Conservation (phyloP, 1,140 invertebrate genomes). For the Brachionus plicatilis region DNA sequence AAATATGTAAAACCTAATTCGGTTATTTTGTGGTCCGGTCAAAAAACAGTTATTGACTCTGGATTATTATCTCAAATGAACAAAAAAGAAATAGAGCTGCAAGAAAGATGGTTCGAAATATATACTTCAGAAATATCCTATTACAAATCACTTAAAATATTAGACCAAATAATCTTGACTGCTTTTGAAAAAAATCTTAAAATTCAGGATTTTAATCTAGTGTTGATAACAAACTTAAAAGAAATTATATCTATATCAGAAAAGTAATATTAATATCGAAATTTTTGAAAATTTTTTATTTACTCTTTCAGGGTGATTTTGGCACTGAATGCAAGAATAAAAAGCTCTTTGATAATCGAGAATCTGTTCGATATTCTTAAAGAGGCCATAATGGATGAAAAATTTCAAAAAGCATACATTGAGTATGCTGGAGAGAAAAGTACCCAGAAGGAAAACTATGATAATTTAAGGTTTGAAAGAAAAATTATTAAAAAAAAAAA, state of each 20-base stretch:
- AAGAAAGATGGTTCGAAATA: constrained; percentile 35
- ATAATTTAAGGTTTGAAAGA: not conserved
- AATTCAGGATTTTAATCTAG: not conserved
- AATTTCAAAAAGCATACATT: not conserved
- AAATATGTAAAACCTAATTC: not conserved
- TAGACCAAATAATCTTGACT: not conserved
- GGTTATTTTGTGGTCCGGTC: not conserved
- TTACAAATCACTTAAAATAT: not conserved
- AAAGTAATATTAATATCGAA: not conserved
- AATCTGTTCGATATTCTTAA: not conserved
- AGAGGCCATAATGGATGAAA: not conserved
- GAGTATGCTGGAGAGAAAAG: not conserved
- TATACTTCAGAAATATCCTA: constrained; percentile 10
- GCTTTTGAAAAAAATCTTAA: not conserved
- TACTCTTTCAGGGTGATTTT: not conserved
- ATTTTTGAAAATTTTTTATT: not conserved
- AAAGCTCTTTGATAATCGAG: not conserved
- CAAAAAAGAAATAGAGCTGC: constrained; percentile 1
- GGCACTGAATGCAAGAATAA: not conserved
- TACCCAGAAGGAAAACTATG: constrained; percentile 18
- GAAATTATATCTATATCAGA: not conserved
- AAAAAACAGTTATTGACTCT: not conserved
- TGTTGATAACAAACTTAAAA: not conserved
- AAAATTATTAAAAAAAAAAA: not conserved
- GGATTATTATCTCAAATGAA: not conserved